Percentiles rank a stretch among this genome's conserved stretches.
phyloP scores from a whole-genome alignment of 2,888 invertebrate species.

The Amorpha juglandis region DNA sequence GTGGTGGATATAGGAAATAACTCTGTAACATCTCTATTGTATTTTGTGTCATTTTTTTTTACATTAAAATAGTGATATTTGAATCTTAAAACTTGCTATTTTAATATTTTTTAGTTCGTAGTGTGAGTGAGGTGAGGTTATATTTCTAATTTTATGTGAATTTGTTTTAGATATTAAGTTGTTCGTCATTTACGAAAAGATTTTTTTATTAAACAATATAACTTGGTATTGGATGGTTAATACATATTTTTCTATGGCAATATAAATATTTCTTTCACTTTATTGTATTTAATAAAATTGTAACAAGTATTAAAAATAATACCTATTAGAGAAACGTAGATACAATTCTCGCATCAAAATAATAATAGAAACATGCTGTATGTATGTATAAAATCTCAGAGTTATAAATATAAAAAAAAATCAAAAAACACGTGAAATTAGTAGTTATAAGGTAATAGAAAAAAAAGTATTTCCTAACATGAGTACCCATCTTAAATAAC shows the following conservation, averaged over 20 bases:
- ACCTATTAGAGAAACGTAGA: not conserved
- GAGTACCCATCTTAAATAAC: not conserved
- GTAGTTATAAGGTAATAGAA: not conserved
- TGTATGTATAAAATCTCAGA: too few species aligned
- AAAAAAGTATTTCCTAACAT: not conserved
- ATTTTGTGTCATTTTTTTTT: constrained; percentile 1
- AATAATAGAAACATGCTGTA: not conserved
- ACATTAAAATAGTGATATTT: constrained; percentile 6
- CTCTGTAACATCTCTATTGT: not conserved
- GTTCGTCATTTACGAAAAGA: not conserved
- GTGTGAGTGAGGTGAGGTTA: not conserved
- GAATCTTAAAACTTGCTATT: not conserved
- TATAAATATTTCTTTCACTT: not conserved
- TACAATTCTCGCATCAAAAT: not conserved
- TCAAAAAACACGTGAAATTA: not conserved
- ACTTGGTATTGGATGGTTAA: not conserved
- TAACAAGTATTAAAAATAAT: not conserved
- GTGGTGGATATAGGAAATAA: too few species aligned
- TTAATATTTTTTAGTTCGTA: not conserved
- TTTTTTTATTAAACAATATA: not conserved
- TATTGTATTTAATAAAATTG: not conserved
- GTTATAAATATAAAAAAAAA: too few species aligned
- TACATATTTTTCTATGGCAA: not conserved
- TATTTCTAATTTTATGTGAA: not conserved
- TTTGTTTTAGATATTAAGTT: not conserved